Base-by-base conservation (phyloP, 2,113 vertebrate species). In the Hemicordylus capensis region DNA sequence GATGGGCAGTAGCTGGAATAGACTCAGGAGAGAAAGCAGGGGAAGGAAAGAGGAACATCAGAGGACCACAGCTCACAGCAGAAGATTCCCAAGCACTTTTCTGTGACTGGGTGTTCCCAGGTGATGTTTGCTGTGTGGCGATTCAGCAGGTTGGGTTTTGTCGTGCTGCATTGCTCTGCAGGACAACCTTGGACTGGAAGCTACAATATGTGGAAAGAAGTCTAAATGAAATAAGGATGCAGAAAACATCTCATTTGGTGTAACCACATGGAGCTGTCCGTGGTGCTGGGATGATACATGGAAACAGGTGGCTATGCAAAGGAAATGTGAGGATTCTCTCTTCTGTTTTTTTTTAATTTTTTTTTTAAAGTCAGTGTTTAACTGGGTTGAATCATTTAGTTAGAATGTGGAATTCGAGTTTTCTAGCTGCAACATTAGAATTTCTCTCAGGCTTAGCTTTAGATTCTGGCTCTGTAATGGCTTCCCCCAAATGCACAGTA, bases 121-220 rank as follows among this genome's bases (percentile, higher is more conserved):
- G 28, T 0, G 28, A 54, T 44, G n/a, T 8, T 0, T 54, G 51
- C 34, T 0, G 61, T 61, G 28, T 7, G 1, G 39, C 11, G 42
- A 20, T 73, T 17, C 78, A 28, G 28, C 1, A 6, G 34, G 85
- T 48, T 22, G 70, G 2, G 19, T 3, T n/a, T 37, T 46, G 39
- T 2, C 3, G 9, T 4, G 20, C 63, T 44, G 2, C 0, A 4
- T 17, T 6, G 64, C 31, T 20, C 26, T 11, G 46, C 31, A 44
- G 17, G 73, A 19, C 37, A 37, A 1, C 34, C 15, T 4, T 15
- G 0, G 77, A 34, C 2, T 0, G 0, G 58, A 1, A 12, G 37
- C 0, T 34, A 39, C 34, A 48, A 1, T 31, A 31, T 20, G 22
- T 28, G 31, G 10, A 20, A 48, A 42, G 77, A 37, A 3, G 31